Conservation (phyloP, 2,113 vertebrate species). For the Vulpes vulpes region DNA sequence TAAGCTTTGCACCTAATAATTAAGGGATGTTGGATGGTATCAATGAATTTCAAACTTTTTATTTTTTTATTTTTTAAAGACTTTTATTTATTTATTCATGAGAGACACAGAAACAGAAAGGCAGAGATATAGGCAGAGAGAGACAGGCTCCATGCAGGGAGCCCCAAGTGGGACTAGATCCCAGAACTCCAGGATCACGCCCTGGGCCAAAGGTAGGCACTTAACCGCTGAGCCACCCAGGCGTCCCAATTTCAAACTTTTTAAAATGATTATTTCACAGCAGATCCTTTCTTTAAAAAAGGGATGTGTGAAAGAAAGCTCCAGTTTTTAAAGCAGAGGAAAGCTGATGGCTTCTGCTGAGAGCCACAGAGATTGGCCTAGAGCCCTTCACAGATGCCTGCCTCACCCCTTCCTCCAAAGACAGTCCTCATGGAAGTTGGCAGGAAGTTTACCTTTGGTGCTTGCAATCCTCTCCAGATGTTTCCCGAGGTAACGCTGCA, state of each 20-base stretch:
- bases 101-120: too few relatives aligned
- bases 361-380: neutral
- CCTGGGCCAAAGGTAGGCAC: too few relatives aligned
- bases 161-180: too few relatives aligned
- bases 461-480: neutral
- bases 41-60: neutral
- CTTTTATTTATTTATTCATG: too few relatives aligned
- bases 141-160: too few relatives aligned
- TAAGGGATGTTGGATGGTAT: neutral
- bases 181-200: too few relatives aligned
- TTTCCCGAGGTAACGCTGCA: neutral
- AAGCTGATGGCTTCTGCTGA: neutral
- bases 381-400: accelerated
- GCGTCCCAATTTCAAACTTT: neutral
- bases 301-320: neutral
- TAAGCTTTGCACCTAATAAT: neutral
- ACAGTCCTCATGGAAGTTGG: neutral
- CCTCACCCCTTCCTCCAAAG: neutral
- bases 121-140: too few relatives aligned
- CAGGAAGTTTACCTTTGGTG: neutral
- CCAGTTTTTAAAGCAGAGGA: neutral
- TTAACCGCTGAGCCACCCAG: too few relatives aligned
- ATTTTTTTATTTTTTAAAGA: too few relatives aligned
- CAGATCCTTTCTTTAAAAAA: neutral
- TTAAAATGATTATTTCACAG: neutral